Conservation (phyloP, 2,113 vertebrate genomes). For the Laticauda laticaudata region DNA sequence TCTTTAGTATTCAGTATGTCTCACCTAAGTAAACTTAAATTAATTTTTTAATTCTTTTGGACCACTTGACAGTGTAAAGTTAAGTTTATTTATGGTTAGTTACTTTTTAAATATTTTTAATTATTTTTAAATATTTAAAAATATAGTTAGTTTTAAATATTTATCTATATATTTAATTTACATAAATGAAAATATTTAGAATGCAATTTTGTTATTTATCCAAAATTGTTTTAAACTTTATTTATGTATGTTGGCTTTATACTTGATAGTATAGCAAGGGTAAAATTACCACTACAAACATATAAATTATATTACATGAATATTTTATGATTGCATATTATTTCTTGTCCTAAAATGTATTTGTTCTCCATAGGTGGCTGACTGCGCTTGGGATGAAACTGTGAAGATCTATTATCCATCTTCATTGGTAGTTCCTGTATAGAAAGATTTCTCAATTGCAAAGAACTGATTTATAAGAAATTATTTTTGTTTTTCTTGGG, state of each 20-base stretch:
- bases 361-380: constrained; percentile 83
- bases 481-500: neutral
- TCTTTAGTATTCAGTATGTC: neutral
- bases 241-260: neutral
- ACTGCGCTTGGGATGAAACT: constrained; percentile 97
- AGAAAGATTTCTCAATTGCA: neutral
- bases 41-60: neutral
- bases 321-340: constrained; percentile 7
- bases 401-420: constrained; percentile 89
- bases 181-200: neutral
- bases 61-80: neutral
- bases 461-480: neutral
- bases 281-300: neutral
- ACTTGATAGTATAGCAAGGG: neutral
- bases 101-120: neutral
- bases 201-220: neutral
- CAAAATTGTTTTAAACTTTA: neutral
- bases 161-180: too few relatives aligned
- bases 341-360: constrained; percentile 33
- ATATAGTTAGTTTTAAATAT: too few relatives aligned
- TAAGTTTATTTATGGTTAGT: too few relatives aligned
- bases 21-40: neutral
- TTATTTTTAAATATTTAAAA: too few relatives aligned
- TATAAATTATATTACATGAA: neutral
- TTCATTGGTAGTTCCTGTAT: constrained; percentile 70